Evolutionary conservation across 2,113 vertebrate species (phyloP).

Genomic region (Nothoprocta perdicaria): DNA sequence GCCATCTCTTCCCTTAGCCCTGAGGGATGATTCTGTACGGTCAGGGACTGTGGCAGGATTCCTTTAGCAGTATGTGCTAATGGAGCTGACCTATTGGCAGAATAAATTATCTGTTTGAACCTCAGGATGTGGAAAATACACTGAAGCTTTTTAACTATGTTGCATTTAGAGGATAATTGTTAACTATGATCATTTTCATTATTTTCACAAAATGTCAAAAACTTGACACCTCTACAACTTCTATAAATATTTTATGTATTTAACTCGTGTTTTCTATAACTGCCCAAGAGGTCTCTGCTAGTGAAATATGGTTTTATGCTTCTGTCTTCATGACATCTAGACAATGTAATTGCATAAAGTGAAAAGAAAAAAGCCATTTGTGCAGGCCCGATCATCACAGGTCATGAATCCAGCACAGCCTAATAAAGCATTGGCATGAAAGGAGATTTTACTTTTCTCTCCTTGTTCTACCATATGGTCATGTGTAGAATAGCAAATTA

Average conservation of each 20-base stretch:
- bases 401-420: conserved; percentile 22
- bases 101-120: conserved; percentile 42
- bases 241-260: background rate
- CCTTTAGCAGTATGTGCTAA: conserved; percentile 11
- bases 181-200: background rate
- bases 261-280: conserved; percentile 5
- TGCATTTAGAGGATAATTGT: background rate
- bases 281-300: background rate
- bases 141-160: background rate
- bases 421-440: background rate
- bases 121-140: background rate
- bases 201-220: background rate
- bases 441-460: background rate
- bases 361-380: conserved; percentile 16
- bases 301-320: background rate
- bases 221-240: conserved; percentile 5
- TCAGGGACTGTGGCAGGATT: background rate
- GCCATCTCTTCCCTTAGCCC: background rate
- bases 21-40: background rate
- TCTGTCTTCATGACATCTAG: conserved; percentile 23
- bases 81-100: conserved; percentile 51
- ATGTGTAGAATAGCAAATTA: conserved; percentile 16
- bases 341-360: conserved; percentile 26
- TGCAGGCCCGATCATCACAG: background rate
- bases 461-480: conserved; percentile 9